Conservation (phyloP, 2,888 invertebrate genomes). For the Agonum fuliginosum region DNA sequence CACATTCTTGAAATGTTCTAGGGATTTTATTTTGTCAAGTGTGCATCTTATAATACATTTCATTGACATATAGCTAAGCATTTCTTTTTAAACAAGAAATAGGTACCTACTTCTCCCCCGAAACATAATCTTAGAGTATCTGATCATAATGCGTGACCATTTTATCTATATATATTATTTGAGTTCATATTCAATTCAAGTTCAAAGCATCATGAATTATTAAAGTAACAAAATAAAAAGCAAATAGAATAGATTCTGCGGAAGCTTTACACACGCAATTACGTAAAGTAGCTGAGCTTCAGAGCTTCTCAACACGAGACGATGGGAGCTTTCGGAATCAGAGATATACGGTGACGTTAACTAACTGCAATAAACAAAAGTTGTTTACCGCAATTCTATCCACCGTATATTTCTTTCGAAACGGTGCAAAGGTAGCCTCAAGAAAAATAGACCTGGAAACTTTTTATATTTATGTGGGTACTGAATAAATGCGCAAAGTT, state of each 20-base stretch:
- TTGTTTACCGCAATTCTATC: background rate
- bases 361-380: background rate
- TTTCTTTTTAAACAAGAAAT: too few species aligned
- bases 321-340: background rate
- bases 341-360: constrained; percentile 2
- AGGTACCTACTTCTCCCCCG: too few species aligned
- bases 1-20: too few species aligned
- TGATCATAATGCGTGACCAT: too few species aligned
- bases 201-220: background rate
- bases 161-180: background rate
- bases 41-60: too few species aligned
- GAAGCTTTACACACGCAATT: background rate
- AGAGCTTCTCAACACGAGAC: background rate
- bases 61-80: too few species aligned
- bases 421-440: background rate
- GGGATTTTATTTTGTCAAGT: too few species aligned
- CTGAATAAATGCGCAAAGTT: too few species aligned
- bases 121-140: too few species aligned
- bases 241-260: background rate
- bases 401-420: background rate
- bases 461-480: background rate
- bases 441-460: background rate
- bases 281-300: background rate
- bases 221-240: background rate
- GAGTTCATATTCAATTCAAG: background rate